Percentiles rank a stretch among this genome's conserved stretches.
Conservation (phyloP, 1,140 invertebrate genomes). For the Lordiphosa collinella region DNA sequence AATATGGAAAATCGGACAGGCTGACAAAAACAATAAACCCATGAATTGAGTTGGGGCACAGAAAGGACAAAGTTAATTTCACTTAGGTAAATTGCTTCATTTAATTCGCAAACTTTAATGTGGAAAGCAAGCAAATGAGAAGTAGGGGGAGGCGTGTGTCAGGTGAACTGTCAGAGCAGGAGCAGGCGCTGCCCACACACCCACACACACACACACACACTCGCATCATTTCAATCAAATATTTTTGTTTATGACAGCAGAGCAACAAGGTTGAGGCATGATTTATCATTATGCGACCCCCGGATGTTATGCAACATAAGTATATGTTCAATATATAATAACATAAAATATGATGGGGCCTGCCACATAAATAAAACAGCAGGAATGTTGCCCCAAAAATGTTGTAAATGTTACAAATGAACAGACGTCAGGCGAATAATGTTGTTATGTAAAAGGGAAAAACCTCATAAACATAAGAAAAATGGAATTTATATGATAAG, state of each 20-base stretch:
- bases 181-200: conserved; percentile 14
- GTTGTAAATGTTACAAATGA: conserved; percentile 53
- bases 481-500: conserved; percentile 12
- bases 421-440: conserved; percentile 36
- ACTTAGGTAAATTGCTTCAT: conserved; percentile 40
- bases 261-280: conserved; percentile 32
- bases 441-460: conserved; percentile 11
- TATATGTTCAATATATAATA: conserved; percentile 70
- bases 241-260: conserved; percentile 64
- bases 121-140: conserved; percentile 1
- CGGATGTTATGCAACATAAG: conserved; percentile 59
- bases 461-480: conserved; percentile 6
- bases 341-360: conserved; percentile 59
- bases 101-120: conserved; percentile 44
- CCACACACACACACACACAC: not conserved
- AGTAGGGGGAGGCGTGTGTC: conserved; percentile 17
- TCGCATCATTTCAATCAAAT: conserved; percentile 60
- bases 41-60: conserved; percentile 1
- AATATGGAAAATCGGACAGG: conserved; percentile 6
- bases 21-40: conserved; percentile 26
- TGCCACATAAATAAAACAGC: conserved; percentile 62
- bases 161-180: conserved; percentile 32
- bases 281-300: conserved; percentile 61
- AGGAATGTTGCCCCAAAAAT: conserved; percentile 25
- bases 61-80: conserved; percentile 41